Conservation (phyloP, 2,888 invertebrate species). For the Heliconius aoede region DNA sequence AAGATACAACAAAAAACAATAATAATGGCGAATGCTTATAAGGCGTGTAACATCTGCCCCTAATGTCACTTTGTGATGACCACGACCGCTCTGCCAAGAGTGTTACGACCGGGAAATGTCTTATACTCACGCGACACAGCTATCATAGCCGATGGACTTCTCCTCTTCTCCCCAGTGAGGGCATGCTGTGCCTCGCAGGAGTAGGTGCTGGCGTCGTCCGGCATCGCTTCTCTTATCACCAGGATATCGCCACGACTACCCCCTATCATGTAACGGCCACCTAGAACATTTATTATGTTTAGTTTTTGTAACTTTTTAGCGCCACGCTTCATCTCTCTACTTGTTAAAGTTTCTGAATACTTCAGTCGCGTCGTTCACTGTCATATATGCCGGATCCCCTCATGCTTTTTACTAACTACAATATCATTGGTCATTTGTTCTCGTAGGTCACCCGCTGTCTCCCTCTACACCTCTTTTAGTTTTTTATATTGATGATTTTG, state of each 20-base stretch:
- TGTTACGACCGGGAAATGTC: too few species aligned
- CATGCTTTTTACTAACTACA: background rate
- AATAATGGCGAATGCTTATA: too few species aligned
- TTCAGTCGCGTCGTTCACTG: background rate
- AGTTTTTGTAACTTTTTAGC: background rate
- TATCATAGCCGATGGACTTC: conserved; percentile 87
- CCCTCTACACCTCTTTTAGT: background rate
- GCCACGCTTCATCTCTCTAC: background rate
- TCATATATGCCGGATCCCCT: background rate
- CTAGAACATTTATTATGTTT: conserved; percentile 67
- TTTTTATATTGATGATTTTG: background rate
- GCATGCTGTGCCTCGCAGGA: conserved; percentile 91
- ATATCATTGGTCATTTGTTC: too few species aligned
- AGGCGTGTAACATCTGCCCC: too few species aligned
- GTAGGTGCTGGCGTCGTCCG: conserved; percentile 89
- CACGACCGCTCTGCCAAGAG: too few species aligned
- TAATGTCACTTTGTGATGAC: too few species aligned
- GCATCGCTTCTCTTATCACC: conserved; percentile 88
- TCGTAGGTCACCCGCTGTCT: background rate
- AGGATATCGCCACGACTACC: conserved; percentile 84
- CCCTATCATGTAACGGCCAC: conserved; percentile 87
- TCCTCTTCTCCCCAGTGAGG: conserved; percentile 89
- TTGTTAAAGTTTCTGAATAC: background rate
- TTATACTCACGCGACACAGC: conserved; percentile 88
- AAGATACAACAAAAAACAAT: too few species aligned